Evolutionary conservation across 2,797 vertebrate species (phyloP).

Genomic region (Gallinago stenura): DNA sequence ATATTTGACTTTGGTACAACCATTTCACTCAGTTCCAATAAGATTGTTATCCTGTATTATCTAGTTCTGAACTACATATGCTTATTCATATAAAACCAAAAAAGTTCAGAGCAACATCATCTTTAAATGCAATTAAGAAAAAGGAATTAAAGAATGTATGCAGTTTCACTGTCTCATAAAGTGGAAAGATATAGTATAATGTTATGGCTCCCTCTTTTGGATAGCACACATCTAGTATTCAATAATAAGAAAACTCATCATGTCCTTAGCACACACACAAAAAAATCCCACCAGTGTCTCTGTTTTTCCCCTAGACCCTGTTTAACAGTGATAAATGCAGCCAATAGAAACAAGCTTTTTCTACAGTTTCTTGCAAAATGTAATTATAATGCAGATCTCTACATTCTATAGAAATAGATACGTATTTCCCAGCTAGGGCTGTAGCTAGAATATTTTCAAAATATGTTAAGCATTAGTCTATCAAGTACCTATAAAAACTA

Average conservation of each 20-base stretch:
- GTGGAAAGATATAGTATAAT: conserved; percentile 42
- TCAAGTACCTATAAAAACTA: background rate
- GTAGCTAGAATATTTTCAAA: background rate
- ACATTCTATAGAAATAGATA: background rate
- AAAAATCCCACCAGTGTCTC: background rate
- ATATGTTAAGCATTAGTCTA: background rate
- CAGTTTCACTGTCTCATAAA: background rate
- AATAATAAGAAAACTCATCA: background rate
- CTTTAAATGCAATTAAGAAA: background rate
- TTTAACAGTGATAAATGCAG: background rate
- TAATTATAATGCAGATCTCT: background rate
- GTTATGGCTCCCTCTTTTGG: conserved; percentile 80
- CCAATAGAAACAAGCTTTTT: background rate
- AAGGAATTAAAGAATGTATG: background rate
- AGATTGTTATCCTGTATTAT: background rate
- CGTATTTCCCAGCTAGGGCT: background rate
- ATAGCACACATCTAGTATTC: conserved; percentile 32
- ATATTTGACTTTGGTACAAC: background rate
- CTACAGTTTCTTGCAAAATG: background rate
- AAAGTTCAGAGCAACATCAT: background rate
- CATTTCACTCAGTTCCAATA: background rate
- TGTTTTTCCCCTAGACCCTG: background rate
- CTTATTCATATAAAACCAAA: background rate
- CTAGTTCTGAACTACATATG: background rate
- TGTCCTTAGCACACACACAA: background rate